Percentiles rank a stretch among this genome's conserved stretches.
phyloP scores from a whole-genome alignment of 2,888 invertebrate species.

The Drosophila helvetica region DNA sequence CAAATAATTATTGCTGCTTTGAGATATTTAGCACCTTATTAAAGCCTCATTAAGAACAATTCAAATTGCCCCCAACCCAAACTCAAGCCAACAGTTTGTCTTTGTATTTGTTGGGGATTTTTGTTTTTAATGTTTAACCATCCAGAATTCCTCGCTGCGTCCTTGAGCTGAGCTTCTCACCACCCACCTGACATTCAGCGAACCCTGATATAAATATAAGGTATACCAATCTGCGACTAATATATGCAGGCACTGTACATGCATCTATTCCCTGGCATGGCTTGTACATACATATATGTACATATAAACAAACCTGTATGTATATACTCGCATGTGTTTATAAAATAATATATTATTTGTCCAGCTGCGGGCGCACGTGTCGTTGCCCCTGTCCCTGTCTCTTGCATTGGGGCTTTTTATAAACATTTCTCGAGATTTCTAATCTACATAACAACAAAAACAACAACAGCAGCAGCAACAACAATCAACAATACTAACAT shows the following conservation, averaged over 20 bases:
- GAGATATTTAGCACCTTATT: not conserved
- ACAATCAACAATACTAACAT: not conserved
- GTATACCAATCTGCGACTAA: conserved; percentile 24
- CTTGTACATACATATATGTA: conserved; percentile 7
- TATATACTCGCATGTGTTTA: conserved; percentile 5
- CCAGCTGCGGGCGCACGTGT: conserved; percentile 64
- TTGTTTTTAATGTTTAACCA: not conserved
- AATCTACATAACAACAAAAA: conserved; percentile 45
- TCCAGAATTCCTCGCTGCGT: not conserved
- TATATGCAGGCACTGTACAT: conserved; percentile 42
- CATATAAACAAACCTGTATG: conserved; percentile 1
- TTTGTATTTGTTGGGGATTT: not conserved
- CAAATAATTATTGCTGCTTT: not conserved
- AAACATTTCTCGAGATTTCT: conserved; percentile 53
- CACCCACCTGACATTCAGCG: not conserved
- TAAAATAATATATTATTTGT: conserved; percentile 38
- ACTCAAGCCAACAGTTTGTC: not conserved
- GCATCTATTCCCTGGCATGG: conserved; percentile 24
- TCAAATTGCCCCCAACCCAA: not conserved
- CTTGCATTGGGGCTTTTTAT: conserved; percentile 29
- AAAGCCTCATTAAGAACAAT: not conserved
- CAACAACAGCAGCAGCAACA: conserved; percentile 12
- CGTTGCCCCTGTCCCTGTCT: conserved; percentile 32
- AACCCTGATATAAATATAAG: not conserved
- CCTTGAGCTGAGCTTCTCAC: not conserved